A percentile compares a stretch with the other conserved stretches of the same genome.
Evolutionary conservation across 2,113 vertebrate genomes (phyloP).

Genomic region (Mastomys coucha): DNA sequence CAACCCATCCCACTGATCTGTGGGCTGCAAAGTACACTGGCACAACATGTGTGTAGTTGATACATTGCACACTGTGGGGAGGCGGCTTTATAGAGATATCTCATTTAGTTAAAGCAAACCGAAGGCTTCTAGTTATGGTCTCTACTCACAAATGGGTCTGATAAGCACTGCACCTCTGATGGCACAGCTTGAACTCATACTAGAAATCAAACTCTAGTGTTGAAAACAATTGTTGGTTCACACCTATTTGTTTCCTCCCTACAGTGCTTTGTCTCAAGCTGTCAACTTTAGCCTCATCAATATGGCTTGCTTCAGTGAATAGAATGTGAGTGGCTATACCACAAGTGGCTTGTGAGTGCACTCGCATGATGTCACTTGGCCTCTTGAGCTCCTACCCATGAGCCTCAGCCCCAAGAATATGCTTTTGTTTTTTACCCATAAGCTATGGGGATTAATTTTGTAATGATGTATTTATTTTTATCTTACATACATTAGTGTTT

Average conservation of each 20-base stretch:
- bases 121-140: background rate
- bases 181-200: background rate
- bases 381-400: background rate
- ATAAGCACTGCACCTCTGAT: background rate
- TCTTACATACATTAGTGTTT: background rate
- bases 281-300: background rate
- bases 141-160: background rate
- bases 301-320: background rate
- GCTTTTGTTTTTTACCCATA: background rate
- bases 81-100: background rate
- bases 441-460: background rate
- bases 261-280: background rate
- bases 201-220: background rate
- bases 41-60: background rate
- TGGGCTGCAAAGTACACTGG: background rate
- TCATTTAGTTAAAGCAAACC: background rate
- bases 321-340: background rate
- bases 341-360: background rate
- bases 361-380: background rate
- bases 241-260: background rate
- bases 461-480: background rate
- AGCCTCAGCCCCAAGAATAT: background rate
- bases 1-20: too few relatives aligned
- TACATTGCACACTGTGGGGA: background rate
- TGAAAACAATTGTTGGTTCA: background rate